Percentiles rank a stretch among this genome's conserved stretches.
phyloP scores from a whole-genome alignment of 2,113 vertebrate genomes.

The Acanthisitta chloris region DNA sequence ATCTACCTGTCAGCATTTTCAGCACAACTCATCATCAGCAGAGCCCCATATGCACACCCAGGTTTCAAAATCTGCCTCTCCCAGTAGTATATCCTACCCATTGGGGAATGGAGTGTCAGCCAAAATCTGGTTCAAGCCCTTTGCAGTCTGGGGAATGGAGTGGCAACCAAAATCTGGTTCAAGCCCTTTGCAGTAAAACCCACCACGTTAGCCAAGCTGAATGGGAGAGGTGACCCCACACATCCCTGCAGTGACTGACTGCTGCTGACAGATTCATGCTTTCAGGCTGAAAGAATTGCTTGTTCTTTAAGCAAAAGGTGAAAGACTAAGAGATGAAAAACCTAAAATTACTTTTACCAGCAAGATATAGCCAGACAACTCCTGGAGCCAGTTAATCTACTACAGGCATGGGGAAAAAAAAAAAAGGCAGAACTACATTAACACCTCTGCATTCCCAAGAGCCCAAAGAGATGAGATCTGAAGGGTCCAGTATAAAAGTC shows the following conservation, averaged over 20 bases:
- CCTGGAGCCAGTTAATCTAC: not conserved
- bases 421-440: not conserved
- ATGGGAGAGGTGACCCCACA: not conserved
- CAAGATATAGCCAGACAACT: not conserved
- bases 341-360: not conserved
- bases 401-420: not conserved
- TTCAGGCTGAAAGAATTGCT: not conserved
- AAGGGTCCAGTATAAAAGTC: not conserved
- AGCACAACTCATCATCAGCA: not conserved
- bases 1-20: not conserved
- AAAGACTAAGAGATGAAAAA: not conserved
- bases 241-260: not conserved
- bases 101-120: not conserved
- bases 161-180: not conserved
- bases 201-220: rapidly evolving
- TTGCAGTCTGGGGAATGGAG: not conserved
- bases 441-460: not conserved
- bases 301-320: not conserved
- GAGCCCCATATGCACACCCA: not conserved
- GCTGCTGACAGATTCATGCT: not conserved
- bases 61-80: not conserved
- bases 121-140: not conserved
- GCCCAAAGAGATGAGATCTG: not conserved
- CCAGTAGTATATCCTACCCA: not conserved
- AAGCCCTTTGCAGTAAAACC: not conserved